Conservation (phyloP, 1,140 invertebrate species). For the Scaptomyza graminum region DNA sequence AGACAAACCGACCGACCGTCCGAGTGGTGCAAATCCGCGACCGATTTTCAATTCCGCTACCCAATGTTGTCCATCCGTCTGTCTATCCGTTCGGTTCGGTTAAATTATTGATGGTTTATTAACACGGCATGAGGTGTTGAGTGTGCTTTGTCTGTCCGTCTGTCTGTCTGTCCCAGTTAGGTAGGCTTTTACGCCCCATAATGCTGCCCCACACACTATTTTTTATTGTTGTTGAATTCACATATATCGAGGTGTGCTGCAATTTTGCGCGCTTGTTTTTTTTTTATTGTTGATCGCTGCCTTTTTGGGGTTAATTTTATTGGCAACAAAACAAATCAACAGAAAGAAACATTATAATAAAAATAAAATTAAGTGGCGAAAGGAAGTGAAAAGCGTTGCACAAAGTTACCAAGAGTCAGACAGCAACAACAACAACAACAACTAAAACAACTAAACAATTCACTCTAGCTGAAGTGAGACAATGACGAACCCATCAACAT, state of each 20-base stretch:
- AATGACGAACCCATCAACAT: neutral
- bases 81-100: conserved; percentile 8
- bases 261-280: conserved; percentile 41
- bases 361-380: conserved; percentile 58
- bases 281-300: conserved; percentile 9
- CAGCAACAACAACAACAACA: neutral
- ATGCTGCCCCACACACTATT: neutral
- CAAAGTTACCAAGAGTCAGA: neutral
- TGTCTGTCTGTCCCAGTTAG: conserved; percentile 35
- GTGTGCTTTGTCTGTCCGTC: neutral
- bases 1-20: neutral
- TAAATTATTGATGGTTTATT: conserved; percentile 72
- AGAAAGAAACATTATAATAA: conserved; percentile 28
- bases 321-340: conserved; percentile 25
- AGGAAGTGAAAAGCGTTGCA: conserved; percentile 67
- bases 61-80: neutral
- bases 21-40: neutral
- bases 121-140: conserved; percentile 72
- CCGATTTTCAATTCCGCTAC: conserved; percentile 5
- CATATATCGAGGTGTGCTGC: conserved; percentile 20
- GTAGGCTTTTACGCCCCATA: neutral
- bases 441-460: no score
- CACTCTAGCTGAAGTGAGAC: neutral
- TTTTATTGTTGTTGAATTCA: neutral
- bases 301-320: conserved; percentile 50